These are phyloP conservation scores for Pedetes capensis DNA, from an alignment of 2,113 vertebrate species.

Conservation along the genomic window DNA sequence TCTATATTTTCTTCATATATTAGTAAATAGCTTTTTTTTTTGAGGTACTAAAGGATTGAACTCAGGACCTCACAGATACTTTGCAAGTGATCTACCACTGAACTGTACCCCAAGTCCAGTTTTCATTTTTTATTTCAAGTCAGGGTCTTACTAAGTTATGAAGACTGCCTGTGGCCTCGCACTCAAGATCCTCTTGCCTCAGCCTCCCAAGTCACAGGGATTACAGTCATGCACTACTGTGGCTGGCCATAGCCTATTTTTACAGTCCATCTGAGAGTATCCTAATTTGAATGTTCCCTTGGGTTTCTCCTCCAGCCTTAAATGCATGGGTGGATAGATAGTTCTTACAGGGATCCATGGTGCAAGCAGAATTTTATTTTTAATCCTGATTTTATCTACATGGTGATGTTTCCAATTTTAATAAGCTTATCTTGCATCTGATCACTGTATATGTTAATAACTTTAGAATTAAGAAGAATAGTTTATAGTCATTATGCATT, in stretches of 20 bases:
- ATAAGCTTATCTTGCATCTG: neutral
- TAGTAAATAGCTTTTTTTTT: neutral
- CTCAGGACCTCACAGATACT: too few species aligned
- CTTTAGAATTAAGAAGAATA: neutral
- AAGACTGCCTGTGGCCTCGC: too few species aligned
- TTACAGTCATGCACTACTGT: too few species aligned
- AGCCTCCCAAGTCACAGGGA: too few species aligned
- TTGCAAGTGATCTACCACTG: too few species aligned
- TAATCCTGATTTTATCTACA: neutral
- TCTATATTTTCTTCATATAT: neutral
- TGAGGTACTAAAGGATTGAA: too few species aligned
- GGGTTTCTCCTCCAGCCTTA: constrained; percentile 6
- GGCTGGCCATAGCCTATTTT: neutral
- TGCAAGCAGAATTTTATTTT: neutral
- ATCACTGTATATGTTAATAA: neutral
- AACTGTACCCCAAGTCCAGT: too few species aligned
- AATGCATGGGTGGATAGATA: neutral
- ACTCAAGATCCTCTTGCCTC: too few species aligned
- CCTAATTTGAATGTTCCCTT: neutral
- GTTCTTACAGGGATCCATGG: neutral
- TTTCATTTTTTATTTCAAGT: too few species aligned
- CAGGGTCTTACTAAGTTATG: too few species aligned
- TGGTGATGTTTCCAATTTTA: neutral
- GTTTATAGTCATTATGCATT: neutral
- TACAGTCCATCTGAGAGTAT: neutral